A percentile compares a stretch with the other conserved stretches of the same genome.
These are phyloP conservation scores for Chaetodon trifasciatus DNA, from an alignment of 2,797 vertebrate species.

Conservation along the genomic window DNA sequence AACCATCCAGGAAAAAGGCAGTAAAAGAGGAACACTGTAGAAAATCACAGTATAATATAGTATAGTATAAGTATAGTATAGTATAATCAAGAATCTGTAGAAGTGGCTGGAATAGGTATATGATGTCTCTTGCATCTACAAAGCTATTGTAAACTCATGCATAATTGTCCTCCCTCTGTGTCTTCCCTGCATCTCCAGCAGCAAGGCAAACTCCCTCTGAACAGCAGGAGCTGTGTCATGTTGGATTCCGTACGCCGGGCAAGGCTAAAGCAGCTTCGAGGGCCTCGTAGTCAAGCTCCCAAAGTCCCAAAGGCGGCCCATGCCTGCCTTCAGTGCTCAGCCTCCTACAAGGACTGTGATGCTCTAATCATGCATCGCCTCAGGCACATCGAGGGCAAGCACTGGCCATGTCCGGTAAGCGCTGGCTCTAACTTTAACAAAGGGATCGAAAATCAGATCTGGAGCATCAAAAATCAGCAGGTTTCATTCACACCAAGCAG, in stretches of 20 bases:
- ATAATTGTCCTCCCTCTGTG: background rate
- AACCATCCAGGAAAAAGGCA: background rate
- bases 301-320: constrained; percentile 80
- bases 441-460: background rate
- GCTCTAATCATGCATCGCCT: constrained; percentile 87
- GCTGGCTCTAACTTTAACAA: background rate
- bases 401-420: constrained; percentile 89
- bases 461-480: accelerated
- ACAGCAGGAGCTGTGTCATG: constrained; percentile 67
- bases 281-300: constrained; percentile 78
- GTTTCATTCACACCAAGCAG: background rate
- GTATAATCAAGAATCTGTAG: background rate
- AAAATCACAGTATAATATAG: too few species aligned
- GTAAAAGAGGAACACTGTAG: background rate
- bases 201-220: constrained; percentile 67
- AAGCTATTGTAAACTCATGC: background rate
- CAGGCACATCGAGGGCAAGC: constrained; percentile 87
- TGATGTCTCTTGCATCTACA: background rate
- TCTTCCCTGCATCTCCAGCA: constrained; percentile 58
- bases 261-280: constrained; percentile 81
- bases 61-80: too few species aligned
- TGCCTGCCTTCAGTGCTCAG: constrained; percentile 82
- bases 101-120: background rate
- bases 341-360: constrained; percentile 85
- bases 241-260: constrained; percentile 78